phyloP scores from a whole-genome alignment of 2,113 vertebrate species.

The Laterallus jamaicensis region DNA sequence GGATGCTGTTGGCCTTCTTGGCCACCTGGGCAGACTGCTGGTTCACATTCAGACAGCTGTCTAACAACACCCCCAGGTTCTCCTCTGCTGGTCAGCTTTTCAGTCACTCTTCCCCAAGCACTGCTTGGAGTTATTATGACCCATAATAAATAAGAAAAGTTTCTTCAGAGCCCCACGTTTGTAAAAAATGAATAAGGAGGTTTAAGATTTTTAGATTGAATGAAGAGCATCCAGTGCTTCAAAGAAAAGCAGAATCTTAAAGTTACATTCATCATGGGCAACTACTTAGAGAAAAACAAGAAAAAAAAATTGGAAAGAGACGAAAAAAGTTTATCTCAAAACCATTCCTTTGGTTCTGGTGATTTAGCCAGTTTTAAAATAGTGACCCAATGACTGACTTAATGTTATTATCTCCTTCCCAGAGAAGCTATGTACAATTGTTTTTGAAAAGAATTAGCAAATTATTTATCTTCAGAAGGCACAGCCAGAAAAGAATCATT shows the following conservation, averaged over 20 bases:
- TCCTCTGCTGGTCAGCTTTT: no score
- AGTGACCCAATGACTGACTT: neutral
- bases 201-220: neutral
- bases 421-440: neutral
- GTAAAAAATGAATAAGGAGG: neutral
- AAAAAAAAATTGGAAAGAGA: neutral
- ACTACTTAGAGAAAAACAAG: neutral
- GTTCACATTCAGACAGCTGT: no score
- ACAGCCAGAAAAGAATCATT: neutral
- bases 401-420: neutral
- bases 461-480: neutral
- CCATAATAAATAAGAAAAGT: neutral
- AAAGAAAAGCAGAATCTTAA: neutral
- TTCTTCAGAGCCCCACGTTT: neutral
- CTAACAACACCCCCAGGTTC: no score
- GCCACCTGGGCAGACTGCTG: no score
- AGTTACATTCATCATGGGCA: neutral
- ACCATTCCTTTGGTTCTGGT: neutral
- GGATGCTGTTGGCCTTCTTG: no score
- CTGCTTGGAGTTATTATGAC: no score
- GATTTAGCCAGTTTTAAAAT: neutral
- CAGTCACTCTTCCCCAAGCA: no score
- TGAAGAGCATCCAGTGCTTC: neutral
- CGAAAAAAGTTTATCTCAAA: neutral
- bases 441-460: neutral